phyloP scores from a whole-genome alignment of 2,888 invertebrate species.

The Pandemis cinnamomeana region DNA sequence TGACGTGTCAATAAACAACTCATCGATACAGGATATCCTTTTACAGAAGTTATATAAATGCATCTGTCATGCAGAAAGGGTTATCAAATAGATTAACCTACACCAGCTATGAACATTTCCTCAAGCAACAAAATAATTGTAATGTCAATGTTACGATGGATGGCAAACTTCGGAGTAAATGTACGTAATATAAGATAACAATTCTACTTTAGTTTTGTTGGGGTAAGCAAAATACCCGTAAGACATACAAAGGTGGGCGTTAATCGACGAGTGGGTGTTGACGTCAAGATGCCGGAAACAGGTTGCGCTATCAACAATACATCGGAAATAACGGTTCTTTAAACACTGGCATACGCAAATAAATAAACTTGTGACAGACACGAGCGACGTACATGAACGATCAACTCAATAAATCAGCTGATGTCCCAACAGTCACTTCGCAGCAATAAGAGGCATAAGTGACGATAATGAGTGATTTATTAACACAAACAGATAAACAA shows the following conservation, averaged over 20 bases:
- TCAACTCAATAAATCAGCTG: conserved; percentile 6
- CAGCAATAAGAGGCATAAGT: conserved; percentile 14
- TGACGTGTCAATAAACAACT: conserved; percentile 18
- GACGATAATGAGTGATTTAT: conserved; percentile 19
- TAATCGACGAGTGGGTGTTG: conserved; percentile 6
- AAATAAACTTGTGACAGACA: conserved; percentile 19
- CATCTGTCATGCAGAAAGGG: background rate
- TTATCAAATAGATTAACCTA: background rate
- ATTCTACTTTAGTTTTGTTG: background rate
- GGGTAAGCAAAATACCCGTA: conserved; percentile 6
- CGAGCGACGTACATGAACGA: conserved; percentile 5
- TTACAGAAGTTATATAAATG: conserved; percentile 24
- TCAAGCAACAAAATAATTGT: background rate
- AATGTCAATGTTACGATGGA: background rate
- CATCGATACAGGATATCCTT: conserved; percentile 31
- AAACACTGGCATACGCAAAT: conserved; percentile 25
- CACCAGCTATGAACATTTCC: background rate
- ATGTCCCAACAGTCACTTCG: background rate
- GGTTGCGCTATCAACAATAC: conserved; percentile 26
- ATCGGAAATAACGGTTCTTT: conserved; percentile 29
- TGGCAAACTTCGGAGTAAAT: background rate
- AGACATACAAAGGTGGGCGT: conserved; percentile 13
- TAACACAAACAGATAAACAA: conserved; percentile 4
- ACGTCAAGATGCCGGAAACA: conserved; percentile 17
- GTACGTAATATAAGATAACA: background rate